These are phyloP conservation scores for Bombus waltoni DNA, from an alignment of 1,140 invertebrate species.

Conservation along the genomic window DNA sequence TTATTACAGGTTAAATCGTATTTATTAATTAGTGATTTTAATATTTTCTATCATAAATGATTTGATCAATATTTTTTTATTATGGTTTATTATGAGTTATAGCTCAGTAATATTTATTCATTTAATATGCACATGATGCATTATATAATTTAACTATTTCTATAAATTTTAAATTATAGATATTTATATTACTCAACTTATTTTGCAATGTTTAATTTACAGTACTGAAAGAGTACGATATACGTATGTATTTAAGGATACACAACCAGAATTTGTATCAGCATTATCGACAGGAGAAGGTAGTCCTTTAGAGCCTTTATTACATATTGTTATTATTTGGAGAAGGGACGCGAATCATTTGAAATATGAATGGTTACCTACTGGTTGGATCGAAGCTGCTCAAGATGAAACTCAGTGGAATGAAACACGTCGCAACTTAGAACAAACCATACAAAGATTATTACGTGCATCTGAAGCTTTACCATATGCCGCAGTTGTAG, in stretches of 20 bases:
- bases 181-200: background rate
- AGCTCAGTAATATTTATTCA: background rate
- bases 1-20: background rate
- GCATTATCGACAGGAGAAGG: slow-evolving; percentile 87
- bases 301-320: slow-evolving; percentile 84
- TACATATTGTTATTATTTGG: slow-evolving; percentile 94
- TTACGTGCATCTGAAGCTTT: slow-evolving; percentile 88
- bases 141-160: too few species aligned
- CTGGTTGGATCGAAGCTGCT: slow-evolving; percentile 76
- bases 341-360: slow-evolving; percentile 91
- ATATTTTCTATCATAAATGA: background rate
- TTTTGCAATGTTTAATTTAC: slow-evolving; percentile 56
- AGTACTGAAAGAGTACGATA: slow-evolving; percentile 90
- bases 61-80: background rate
- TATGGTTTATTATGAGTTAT: background rate
- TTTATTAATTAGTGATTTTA: background rate
- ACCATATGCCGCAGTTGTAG: slow-evolving; percentile 86
- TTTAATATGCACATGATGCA: background rate
- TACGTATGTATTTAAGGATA: slow-evolving; percentile 93
- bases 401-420: slow-evolving; percentile 86
- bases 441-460: slow-evolving; percentile 88
- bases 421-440: slow-evolving; percentile 88
- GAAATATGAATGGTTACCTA: slow-evolving; percentile 93
- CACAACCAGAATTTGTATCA: slow-evolving; percentile 91
- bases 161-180: background rate